A percentile compares a stretch with the other conserved stretches of the same genome.
Conservation (phyloP, 2,888 invertebrate genomes). For the Cantharis rustica region DNA sequence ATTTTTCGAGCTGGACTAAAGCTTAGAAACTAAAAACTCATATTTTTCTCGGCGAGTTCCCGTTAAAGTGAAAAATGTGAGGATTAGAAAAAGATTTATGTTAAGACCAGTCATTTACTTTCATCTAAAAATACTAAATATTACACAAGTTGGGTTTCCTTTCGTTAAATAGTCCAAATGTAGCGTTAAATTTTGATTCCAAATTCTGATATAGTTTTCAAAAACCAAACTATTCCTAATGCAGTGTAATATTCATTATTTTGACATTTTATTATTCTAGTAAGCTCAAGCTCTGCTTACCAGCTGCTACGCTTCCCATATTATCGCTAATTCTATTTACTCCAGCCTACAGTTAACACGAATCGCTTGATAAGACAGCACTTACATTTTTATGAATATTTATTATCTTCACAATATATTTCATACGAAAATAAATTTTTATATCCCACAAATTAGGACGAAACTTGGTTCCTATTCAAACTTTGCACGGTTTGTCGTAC, state of each 20-base stretch:
- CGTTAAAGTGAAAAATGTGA: conserved; percentile 42
- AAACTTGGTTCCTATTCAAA: background rate
- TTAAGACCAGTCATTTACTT: conserved; percentile 38
- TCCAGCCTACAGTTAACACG: conserved; percentile 16
- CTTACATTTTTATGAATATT: conserved; percentile 21
- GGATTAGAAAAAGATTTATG: conserved; percentile 41
- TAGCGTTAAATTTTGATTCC: background rate
- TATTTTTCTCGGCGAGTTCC: conserved; percentile 42
- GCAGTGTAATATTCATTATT: background rate
- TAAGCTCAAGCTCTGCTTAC: background rate
- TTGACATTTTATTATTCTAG: background rate
- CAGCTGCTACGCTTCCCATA: background rate
- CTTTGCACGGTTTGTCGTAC: background rate
- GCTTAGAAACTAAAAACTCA: conserved; percentile 34
- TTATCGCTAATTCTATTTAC: conserved; percentile 21
- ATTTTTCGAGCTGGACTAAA: conserved; percentile 22
- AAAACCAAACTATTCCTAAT: background rate
- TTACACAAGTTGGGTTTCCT: background rate
- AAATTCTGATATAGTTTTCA: background rate
- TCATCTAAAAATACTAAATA: conserved; percentile 9
- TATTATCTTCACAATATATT: conserved; percentile 20
- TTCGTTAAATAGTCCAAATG: background rate
- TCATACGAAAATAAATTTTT: background rate
- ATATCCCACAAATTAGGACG: background rate
- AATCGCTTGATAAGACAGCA: conserved; percentile 20